phyloP scores from a whole-genome alignment of 92 coral and sea anemone species.

The Phenganax subtilis region DNA sequence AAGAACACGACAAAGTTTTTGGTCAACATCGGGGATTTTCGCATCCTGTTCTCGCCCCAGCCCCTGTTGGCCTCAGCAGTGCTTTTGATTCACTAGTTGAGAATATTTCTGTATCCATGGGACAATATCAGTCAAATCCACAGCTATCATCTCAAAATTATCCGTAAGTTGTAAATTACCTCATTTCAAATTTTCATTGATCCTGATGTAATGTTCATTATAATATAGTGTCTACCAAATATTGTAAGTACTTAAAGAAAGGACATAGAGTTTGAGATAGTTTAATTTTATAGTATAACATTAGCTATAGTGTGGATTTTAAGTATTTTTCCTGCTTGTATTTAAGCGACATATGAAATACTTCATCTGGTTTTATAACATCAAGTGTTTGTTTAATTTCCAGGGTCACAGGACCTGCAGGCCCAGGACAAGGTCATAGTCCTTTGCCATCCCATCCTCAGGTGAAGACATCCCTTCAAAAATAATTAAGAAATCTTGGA shows the following conservation, averaged over 20 bases:
- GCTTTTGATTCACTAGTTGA: slow-evolving; percentile 71
- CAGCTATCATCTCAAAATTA: slow-evolving; percentile 69
- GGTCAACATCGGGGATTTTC: slow-evolving; percentile 75
- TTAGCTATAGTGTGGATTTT: too few species aligned
- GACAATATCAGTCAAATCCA: slow-evolving; percentile 70
- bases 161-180: slow-evolving; percentile 59
- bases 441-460: slow-evolving; percentile 73
- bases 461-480: slow-evolving; percentile 41
- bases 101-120: slow-evolving; percentile 64
- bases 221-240: too few species aligned
- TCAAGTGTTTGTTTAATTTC: slow-evolving; percentile 13
- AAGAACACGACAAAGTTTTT: slow-evolving; percentile 92
- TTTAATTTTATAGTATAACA: too few species aligned
- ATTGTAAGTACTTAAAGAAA: too few species aligned
- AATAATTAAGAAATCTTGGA: background rate
- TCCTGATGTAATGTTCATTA: background rate
- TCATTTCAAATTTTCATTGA: background rate
- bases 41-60: slow-evolving; percentile 96
- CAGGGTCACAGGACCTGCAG: slow-evolving; percentile 71
- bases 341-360: too few species aligned
- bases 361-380: background rate
- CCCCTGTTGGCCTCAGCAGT: slow-evolving; percentile 67
- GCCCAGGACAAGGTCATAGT: slow-evolving; percentile 78
- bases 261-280: too few species aligned
- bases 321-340: too few species aligned